Conservation (phyloP, 2,888 invertebrate species). For the Laspeyria flexula region DNA sequence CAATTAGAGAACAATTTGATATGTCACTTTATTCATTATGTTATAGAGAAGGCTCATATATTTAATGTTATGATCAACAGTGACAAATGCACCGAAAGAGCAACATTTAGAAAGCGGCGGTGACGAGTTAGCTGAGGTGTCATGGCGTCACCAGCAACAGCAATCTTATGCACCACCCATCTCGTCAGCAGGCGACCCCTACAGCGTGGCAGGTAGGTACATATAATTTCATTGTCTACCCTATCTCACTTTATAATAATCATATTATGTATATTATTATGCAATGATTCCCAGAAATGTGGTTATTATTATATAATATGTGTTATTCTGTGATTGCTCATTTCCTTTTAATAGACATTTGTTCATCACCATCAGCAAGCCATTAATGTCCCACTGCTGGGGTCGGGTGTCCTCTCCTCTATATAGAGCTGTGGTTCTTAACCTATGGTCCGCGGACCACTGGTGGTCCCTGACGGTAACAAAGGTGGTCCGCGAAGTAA, state of each 20-base stretch:
- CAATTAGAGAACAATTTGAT: too few species aligned
- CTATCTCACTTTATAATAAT: background rate
- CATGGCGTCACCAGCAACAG: constrained; percentile 91
- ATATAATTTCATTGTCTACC: constrained; percentile 34
- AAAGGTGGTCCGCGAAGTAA: too few species aligned
- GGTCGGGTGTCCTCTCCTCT: too few species aligned
- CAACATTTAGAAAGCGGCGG: constrained; percentile 90
- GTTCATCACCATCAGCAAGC: too few species aligned
- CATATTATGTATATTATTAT: constrained; percentile 9
- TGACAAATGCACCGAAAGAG: constrained; percentile 92
- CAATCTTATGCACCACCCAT: constrained; percentile 87
- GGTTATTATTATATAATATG: background rate
- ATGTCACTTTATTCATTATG: too few species aligned
- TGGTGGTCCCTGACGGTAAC: too few species aligned
- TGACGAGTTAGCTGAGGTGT: constrained; percentile 91
- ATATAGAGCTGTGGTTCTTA: too few species aligned
- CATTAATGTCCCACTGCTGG: too few species aligned
- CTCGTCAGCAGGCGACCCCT: constrained; percentile 90
- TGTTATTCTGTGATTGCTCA: constrained; percentile 8
- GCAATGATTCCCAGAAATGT: constrained; percentile 2
- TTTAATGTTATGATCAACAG: constrained; percentile 64
- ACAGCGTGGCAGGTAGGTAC: constrained; percentile 88
- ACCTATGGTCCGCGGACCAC: too few species aligned
- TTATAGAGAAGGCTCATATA: too few species aligned
- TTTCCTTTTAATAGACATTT: background rate